Percentiles rank a stretch among this genome's conserved stretches.
phyloP scores from a whole-genome alignment of 2,797 vertebrate genomes.

The Monodelphis domestica region DNA sequence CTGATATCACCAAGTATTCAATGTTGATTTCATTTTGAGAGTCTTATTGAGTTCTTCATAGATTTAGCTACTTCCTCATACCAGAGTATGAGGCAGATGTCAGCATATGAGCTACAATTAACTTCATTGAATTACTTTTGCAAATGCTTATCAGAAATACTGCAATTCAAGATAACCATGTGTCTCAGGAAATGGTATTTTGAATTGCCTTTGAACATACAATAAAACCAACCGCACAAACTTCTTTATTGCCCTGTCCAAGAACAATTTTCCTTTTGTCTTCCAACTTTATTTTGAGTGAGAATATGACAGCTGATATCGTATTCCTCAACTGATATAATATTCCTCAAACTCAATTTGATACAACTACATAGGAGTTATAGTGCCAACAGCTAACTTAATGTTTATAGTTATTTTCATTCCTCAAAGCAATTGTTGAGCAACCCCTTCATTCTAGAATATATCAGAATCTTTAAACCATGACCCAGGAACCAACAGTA shows the following conservation, averaged over 20 bases:
- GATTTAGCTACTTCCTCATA: background rate
- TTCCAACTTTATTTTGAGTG: background rate
- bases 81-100: background rate
- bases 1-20: background rate
- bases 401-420: background rate
- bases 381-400: background rate
- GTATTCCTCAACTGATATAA: background rate
- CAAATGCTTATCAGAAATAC: background rate
- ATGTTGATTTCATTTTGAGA: background rate
- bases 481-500: background rate
- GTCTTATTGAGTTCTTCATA: background rate
- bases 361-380: background rate
- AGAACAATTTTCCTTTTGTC: background rate
- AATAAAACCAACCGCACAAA: background rate
- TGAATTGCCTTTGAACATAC: background rate
- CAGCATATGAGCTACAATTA: background rate
- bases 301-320: background rate
- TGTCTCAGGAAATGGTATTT: background rate
- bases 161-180: background rate
- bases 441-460: background rate
- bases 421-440: background rate
- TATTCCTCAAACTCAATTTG: background rate
- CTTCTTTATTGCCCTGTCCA: background rate
- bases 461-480: background rate
- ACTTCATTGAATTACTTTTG: background rate